A percentile compares a stretch with the other conserved stretches of the same genome.
phyloP scores from a whole-genome alignment of 2,797 vertebrate species.

The Gymnoscopelus braueri region DNA sequence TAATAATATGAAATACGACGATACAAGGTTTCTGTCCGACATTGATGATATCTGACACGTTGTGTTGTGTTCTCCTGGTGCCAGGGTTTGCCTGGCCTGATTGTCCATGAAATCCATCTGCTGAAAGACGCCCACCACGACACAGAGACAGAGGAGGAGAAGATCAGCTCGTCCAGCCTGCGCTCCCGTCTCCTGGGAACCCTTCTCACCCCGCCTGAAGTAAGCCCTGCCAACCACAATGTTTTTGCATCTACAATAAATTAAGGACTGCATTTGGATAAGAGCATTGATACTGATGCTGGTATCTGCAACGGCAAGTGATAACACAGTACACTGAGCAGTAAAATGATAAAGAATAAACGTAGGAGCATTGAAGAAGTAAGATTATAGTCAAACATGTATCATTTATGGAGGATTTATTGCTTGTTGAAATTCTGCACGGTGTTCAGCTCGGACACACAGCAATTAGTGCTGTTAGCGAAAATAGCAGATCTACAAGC shows the following conservation, averaged over 20 bases:
- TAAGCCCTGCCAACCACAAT: constrained; percentile 53
- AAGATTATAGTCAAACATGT: not conserved
- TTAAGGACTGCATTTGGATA: too few species aligned
- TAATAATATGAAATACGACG: too few species aligned
- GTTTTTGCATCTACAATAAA: too few species aligned
- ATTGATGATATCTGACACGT: not conserved
- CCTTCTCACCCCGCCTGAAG: constrained; percentile 82
- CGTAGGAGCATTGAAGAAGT: not conserved
- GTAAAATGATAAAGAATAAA: too few species aligned
- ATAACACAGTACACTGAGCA: not conserved
- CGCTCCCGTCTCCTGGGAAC: constrained; percentile 90
- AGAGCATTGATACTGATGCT: too few species aligned
- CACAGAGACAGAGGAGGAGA: constrained; percentile 90
- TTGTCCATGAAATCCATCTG: constrained; percentile 89
- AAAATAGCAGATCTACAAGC: too few species aligned
- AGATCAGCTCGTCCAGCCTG: constrained; percentile 96
- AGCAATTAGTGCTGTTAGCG: too few species aligned
- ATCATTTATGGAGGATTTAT: not conserved
- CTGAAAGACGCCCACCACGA: constrained; percentile 85
- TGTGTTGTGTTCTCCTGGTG: constrained; percentile 30
- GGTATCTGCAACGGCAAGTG: not conserved
- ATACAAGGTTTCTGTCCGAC: too few species aligned
- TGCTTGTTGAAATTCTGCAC: too few species aligned
- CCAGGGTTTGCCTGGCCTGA: constrained; percentile 86
- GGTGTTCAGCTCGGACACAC: too few species aligned